Percentiles rank a stretch among this genome's conserved stretches.
Evolutionary conservation across 1,140 invertebrate species (phyloP).

Genomic region (Pteromalus puparum): DNA sequence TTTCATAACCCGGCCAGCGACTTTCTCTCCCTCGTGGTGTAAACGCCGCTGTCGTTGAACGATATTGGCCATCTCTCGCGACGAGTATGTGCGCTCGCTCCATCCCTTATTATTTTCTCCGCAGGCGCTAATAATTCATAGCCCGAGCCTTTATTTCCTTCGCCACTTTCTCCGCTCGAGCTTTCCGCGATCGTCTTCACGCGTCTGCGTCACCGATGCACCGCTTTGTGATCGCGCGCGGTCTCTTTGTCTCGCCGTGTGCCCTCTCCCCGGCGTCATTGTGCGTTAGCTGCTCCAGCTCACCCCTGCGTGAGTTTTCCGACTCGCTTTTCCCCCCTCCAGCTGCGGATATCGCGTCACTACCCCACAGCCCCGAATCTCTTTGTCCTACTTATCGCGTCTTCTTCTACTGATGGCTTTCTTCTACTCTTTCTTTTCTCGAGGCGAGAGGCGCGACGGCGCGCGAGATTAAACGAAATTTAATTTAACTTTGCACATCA

Average conservation of each 20-base stretch:
- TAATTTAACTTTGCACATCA: constrained; percentile 29
- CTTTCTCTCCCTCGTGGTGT: not conserved
- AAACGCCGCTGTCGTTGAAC: not conserved
- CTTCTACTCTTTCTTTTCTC: too few species aligned
- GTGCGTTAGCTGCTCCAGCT: not conserved
- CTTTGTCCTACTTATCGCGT: constrained; percentile 46
- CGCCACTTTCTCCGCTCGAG: not conserved
- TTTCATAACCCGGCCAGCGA: not conserved
- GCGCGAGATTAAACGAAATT: constrained; percentile 25
- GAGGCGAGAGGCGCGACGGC: too few species aligned
- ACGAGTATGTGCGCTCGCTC: not conserved
- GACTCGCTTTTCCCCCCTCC: not conserved
- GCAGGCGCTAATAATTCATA: constrained; percentile 29
- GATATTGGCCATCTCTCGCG: constrained; percentile 24
- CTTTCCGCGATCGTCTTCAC: not conserved
- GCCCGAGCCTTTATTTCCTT: constrained; percentile 7
- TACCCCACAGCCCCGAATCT: not conserved
- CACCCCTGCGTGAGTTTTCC: constrained; percentile 27
- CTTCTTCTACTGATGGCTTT: not conserved
- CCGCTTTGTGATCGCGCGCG: not conserved
- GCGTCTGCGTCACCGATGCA: not conserved
- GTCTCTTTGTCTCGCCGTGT: constrained; percentile 25
- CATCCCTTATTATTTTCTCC: constrained; percentile 40
- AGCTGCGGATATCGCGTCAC: not conserved
- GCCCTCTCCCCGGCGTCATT: constrained; percentile 9